Evolutionary conservation across 1,140 invertebrate species (phyloP).

Genomic region (Nebria ingens): DNA sequence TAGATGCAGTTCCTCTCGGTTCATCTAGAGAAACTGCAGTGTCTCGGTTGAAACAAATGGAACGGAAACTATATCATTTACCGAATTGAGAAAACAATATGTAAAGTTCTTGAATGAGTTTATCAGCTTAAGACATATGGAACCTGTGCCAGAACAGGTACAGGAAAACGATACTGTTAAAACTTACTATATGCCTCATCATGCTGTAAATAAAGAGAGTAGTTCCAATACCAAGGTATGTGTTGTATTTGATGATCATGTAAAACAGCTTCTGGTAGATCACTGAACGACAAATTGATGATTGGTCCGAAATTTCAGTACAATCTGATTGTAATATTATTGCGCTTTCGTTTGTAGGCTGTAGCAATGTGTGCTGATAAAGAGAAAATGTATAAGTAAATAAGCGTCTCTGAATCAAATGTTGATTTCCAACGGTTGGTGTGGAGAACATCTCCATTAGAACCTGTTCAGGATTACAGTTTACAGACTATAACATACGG

Average conservation of each 20-base stretch:
- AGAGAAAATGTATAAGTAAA: not conserved
- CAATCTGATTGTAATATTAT: constrained; percentile 11
- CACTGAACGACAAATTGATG: constrained; percentile 23
- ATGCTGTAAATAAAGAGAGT: not conserved
- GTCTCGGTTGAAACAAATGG: no score
- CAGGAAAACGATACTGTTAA: not conserved
- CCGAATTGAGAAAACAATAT: not conserved
- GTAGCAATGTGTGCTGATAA: not conserved
- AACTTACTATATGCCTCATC: not conserved
- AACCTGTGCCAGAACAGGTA: not conserved
- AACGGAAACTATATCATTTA: no score
- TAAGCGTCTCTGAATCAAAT: not conserved
- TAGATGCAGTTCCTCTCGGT: no score
- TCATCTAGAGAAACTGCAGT: no score
- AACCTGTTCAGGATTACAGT: constrained; percentile 17
- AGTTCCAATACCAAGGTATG: constrained; percentile 21
- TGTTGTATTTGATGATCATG: constrained; percentile 25
- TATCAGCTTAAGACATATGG: not conserved
- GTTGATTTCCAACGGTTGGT: not conserved
- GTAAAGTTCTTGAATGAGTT: not conserved
- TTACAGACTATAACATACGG: constrained; percentile 27
- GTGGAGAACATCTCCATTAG: not conserved
- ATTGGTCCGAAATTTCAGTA: constrained; percentile 29
- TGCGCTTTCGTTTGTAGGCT: not conserved
- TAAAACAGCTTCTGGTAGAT: constrained; percentile 19